A percentile compares a stretch with the other conserved stretches of the same genome.
Conservation (phyloP, 2,113 vertebrate genomes). For the Pteruthius melanotis region DNA sequence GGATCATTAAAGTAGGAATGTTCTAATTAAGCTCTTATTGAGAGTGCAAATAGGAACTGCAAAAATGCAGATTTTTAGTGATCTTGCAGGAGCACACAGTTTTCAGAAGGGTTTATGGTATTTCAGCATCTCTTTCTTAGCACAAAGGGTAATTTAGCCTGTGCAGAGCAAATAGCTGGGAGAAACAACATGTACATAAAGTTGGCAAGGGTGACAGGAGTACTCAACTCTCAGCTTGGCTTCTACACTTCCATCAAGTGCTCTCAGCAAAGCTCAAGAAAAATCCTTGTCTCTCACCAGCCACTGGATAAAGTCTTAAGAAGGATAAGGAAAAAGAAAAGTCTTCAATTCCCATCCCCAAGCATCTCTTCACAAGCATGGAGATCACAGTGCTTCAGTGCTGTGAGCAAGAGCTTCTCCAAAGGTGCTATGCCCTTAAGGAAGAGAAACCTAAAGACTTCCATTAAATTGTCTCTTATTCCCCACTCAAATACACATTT, state of each 20-base stretch:
- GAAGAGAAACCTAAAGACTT: not conserved
- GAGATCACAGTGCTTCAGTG: not conserved
- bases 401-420: not conserved
- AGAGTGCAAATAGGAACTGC: not conserved
- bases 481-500: not conserved
- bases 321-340: not conserved
- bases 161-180: not conserved
- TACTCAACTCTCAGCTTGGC: not conserved
- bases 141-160: not conserved
- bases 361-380: not conserved
- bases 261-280: not conserved
- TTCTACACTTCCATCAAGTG: not conserved
- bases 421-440: not conserved
- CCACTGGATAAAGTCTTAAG: not conserved
- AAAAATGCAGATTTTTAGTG: not conserved
- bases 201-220: not conserved
- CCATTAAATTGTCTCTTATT: not conserved
- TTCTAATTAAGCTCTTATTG: not conserved
- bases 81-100: fast-evolving
- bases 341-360: not conserved
- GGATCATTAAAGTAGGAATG: not conserved
- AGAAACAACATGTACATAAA: not conserved
- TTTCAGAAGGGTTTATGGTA: not conserved
- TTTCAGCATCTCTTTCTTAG: not conserved
- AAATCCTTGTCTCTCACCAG: not conserved